Base-by-base conservation (phyloP, 2,888 invertebrate genomes). In the Gortyna flavago region DNA sequence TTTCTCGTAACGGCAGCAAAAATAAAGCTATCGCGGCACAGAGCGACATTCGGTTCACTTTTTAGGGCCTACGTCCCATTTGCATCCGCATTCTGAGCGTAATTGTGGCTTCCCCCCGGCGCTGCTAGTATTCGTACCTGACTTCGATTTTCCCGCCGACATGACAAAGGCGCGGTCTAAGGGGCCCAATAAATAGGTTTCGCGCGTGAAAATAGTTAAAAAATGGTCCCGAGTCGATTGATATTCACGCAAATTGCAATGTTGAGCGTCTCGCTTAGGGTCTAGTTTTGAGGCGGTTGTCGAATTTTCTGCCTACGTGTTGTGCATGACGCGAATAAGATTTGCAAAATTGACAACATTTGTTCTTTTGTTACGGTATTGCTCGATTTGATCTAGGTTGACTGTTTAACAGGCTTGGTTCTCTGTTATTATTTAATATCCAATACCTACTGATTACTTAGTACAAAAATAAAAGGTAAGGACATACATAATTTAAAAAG, bases 91-190 rank as follows among this genome's bases (percentile, higher is more conserved):
- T 96, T 96, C 94, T 92, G 90, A 93, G 88, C 92, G 95, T 95
- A 95, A 95, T 96, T 96, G 95, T 94, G 94, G 95, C 93, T 93
- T 95, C 95, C 95, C 93, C 91, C 86, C 84, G 81, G 82, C 77
- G 68, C 79, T 88, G 87, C 88, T 90, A 92, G 90, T 87, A 88
- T 89, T 91, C 92, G 91, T 95, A 94, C 95, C 95, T 96, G 94
- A 94, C 93, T 95, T 95, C 95, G 95, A 95, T 96, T 95, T 95
- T 94, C 93, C 92, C 92, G 92, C 89, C 92, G 91, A 96, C 96
- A 96, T 94, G 95, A 95, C 94, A 96, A 96, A 96, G 95, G 96
- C 96, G 96, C 95, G 96, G 96, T 94, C 95, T 95, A 91, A 94
- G 92, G 95, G 95, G 95, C 88, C 94, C 95, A 94, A 96, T 96